phyloP scores from a whole-genome alignment of 2,797 vertebrate genomes.

The Micropoecilia bifurca region DNA sequence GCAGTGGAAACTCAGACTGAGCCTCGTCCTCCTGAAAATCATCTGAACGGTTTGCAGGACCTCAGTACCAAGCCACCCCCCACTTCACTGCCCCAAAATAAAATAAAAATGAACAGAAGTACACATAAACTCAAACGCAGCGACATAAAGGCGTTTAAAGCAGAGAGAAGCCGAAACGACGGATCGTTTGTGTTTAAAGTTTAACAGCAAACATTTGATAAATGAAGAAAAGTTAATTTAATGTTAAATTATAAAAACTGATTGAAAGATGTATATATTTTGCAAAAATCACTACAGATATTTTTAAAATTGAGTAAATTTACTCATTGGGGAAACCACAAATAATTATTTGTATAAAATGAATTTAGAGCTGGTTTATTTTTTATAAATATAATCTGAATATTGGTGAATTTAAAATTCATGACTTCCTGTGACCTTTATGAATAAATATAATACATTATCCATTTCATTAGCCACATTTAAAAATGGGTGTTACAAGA shows the following conservation, averaged over 20 bases:
- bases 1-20: constrained; percentile 13
- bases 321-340: not conserved
- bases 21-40: constrained; percentile 26
- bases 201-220: constrained; percentile 17
- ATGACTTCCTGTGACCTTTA: not conserved
- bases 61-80: constrained; percentile 48
- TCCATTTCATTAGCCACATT: not conserved
- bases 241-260: not conserved
- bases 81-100: constrained; percentile 24
- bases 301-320: not conserved
- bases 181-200: constrained; percentile 55
- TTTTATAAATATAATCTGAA: not conserved
- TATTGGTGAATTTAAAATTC: not conserved
- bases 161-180: constrained; percentile 63
- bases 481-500: not conserved
- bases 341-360: not conserved
- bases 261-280: not conserved
- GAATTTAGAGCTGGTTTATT: not conserved
- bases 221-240: constrained; percentile 27
- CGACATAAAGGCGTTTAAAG: constrained; percentile 67
- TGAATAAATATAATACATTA: not conserved
- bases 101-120: constrained; percentile 50
- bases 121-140: constrained; percentile 19
- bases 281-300: too few species aligned
- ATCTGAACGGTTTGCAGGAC: constrained; percentile 58